These are phyloP conservation scores for Bombus pyrosoma DNA, from an alignment of 1,140 invertebrate species.

Conservation along the genomic window DNA sequence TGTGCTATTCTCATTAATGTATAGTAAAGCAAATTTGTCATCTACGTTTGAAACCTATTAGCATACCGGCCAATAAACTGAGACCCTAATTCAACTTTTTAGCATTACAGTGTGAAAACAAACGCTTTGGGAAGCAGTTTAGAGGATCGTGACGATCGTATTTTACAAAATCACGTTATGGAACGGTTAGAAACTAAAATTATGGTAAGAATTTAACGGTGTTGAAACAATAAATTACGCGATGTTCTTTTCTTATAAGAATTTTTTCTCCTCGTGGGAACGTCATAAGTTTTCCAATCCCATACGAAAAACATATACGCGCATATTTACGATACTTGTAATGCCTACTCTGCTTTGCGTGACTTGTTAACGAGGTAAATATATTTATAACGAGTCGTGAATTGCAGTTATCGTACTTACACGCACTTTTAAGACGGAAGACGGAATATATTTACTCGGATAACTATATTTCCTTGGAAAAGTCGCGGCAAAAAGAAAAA, in stretches of 20 bases:
- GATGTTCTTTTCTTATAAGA: neutral
- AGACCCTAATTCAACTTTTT: neutral
- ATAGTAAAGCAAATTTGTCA: neutral
- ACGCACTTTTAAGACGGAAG: too few species aligned
- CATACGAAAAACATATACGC: neutral
- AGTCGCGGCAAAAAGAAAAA: neutral
- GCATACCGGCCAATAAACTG: neutral
- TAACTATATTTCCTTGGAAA: neutral
- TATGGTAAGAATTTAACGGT: neutral
- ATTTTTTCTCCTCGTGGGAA: neutral
- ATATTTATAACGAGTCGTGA: neutral
- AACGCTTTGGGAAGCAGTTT: neutral
- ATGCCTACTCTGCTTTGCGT: neutral
- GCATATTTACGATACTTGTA: neutral
- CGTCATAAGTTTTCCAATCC: neutral
- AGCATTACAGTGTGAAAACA: neutral
- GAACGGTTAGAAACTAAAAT: neutral
- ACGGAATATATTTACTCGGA: neutral
- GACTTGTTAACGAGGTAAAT: neutral
- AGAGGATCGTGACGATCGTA: neutral
- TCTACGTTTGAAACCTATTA: neutral
- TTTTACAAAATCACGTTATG: neutral
- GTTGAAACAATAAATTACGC: neutral
- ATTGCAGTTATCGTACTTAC: neutral
- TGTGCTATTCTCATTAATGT: neutral